phyloP scores from a whole-genome alignment of 2,113 vertebrate species.

The Grammomys surdaster region DNA sequence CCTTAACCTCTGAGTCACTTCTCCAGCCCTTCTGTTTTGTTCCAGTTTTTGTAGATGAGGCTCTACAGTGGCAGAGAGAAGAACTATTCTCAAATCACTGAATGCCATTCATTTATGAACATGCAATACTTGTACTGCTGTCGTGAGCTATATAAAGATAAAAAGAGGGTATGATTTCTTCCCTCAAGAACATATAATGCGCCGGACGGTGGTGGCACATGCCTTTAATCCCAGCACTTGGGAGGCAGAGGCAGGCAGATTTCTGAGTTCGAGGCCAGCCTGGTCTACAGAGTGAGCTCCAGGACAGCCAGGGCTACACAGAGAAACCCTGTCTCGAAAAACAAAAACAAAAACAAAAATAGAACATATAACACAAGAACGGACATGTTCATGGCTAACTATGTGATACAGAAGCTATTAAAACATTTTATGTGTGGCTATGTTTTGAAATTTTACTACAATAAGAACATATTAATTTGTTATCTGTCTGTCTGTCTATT shows the following conservation, averaged over 20 bases:
- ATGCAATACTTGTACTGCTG: not conserved
- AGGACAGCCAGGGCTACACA: no score
- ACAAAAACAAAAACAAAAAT: no score
- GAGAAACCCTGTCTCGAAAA: no score
- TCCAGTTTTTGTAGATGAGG: not conserved
- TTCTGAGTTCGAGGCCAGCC: no score
- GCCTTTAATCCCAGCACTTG: no score
- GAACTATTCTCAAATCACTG: not conserved
- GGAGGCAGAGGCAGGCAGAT: no score
- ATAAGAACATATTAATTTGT: not conserved
- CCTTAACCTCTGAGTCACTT: not conserved
- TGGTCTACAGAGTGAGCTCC: no score
- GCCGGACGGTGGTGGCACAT: no score
- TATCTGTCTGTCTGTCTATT: not conserved
- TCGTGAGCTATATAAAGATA: not conserved
- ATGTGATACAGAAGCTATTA: not conserved
- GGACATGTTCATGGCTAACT: not conserved
- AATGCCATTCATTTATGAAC: constrained; percentile 12
- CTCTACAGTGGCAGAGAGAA: constrained; percentile 28
- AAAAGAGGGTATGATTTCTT: constrained; percentile 28
- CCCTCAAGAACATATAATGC: not conserved
- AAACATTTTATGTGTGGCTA: constrained; percentile 26
- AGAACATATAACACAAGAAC: not conserved
- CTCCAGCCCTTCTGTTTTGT: not conserved
- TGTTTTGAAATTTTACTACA: constrained; percentile 36